Evolutionary conservation across 2,888 invertebrate genomes (phyloP).

Genomic region (Pyrocoelia pectoralis): DNA sequence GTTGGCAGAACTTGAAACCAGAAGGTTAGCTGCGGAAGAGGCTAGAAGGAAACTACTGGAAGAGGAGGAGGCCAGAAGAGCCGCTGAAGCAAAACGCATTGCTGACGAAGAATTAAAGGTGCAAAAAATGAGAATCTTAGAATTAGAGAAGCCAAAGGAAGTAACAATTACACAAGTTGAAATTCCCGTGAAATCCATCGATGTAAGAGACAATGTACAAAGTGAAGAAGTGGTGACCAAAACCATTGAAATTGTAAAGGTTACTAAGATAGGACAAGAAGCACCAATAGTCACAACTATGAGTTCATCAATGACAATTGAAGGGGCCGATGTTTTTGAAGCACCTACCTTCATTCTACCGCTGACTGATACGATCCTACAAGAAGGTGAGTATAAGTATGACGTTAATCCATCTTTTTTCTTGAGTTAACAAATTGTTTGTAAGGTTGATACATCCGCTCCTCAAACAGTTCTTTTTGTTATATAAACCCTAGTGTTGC

Average conservation of each 20-base stretch:
- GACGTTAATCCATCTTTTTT: too few relatives aligned
- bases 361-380: constrained; percentile 70
- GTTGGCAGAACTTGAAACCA: not conserved
- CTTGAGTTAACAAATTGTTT: too few relatives aligned
- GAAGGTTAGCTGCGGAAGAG: constrained; percentile 21
- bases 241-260: constrained; percentile 27
- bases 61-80: constrained; percentile 32
- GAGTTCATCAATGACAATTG: constrained; percentile 39
- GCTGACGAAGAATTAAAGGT: constrained; percentile 38
- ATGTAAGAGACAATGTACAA: not conserved
- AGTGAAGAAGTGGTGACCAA: constrained; percentile 6
- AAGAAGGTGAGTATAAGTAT: constrained; percentile 66
- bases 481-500: too few relatives aligned
- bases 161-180: not conserved
- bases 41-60: constrained; percentile 38
- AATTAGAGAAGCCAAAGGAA: not conserved
- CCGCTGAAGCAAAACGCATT: not conserved
- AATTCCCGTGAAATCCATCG: not conserved
- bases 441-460: too few relatives aligned
- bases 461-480: too few relatives aligned
- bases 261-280: constrained; percentile 25
- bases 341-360: constrained; percentile 68
- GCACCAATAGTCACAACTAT: constrained; percentile 45
- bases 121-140: not conserved
- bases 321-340: constrained; percentile 37